Evolutionary conservation across 2,797 vertebrate species (phyloP).

Genomic region (Coregonus ussuriensis): DNA sequence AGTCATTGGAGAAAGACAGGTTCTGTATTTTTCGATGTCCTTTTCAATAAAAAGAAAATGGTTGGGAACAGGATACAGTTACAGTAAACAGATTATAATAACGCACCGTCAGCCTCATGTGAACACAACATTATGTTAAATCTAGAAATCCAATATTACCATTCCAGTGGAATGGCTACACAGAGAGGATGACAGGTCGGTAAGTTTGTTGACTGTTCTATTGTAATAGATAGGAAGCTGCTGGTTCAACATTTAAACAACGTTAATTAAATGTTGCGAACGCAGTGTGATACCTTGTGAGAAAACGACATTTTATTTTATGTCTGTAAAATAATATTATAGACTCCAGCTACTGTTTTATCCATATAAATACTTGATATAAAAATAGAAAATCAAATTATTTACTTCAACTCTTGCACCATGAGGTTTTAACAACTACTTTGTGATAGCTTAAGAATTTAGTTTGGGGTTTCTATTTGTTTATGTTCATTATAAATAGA

Average conservation of each 20-base stretch:
- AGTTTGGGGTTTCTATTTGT: background rate
- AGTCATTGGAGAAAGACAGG: background rate
- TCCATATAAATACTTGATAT: background rate
- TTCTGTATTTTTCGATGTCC: background rate
- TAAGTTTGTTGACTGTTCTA: constrained; percentile 49
- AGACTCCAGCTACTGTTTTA: background rate
- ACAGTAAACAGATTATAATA: background rate
- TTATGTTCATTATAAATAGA: background rate
- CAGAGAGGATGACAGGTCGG: constrained; percentile 44
- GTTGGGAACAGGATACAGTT: background rate
- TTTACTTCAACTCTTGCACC: background rate
- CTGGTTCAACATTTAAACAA: constrained; percentile 58
- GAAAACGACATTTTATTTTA: constrained; percentile 2
- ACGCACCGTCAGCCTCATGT: background rate
- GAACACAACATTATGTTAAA: constrained; percentile 40
- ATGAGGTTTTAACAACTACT: background rate
- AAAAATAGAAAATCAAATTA: background rate
- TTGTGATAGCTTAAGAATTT: background rate
- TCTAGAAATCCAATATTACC: constrained; percentile 46
- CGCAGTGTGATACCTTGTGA: constrained; percentile 25
- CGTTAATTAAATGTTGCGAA: constrained; percentile 55
- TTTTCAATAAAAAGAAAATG: background rate
- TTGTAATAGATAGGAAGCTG: constrained; percentile 42
- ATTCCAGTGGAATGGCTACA: constrained; percentile 17
- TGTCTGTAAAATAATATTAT: background rate